phyloP scores from a whole-genome alignment of 1,140 invertebrate species.

The Zaprionus kolodkinae region DNA sequence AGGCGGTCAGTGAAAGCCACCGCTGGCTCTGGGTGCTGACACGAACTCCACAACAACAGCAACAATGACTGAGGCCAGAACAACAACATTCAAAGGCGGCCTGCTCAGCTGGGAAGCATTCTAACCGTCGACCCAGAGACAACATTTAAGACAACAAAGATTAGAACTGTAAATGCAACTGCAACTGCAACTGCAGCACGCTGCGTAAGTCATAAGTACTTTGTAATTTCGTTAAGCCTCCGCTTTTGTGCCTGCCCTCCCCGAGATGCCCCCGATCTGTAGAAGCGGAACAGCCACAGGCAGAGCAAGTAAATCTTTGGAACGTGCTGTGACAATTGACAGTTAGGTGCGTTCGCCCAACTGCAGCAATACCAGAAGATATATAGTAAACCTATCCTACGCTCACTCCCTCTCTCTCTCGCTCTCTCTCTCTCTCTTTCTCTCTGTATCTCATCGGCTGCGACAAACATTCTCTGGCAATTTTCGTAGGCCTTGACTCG shows the following conservation, averaged over 20 bases:
- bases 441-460: constrained; percentile 7
- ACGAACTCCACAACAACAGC: constrained; percentile 35
- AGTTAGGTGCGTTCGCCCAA: constrained; percentile 64
- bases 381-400: not conserved
- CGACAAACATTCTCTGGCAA: constrained; percentile 43
- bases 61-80: not conserved
- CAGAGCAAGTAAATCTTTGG: constrained; percentile 31
- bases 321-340: constrained; percentile 66
- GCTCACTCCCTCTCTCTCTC: not conserved
- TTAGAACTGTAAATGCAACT: constrained; percentile 15
- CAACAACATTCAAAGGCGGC: not conserved
- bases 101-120: constrained; percentile 32
- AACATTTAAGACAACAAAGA: constrained; percentile 3
- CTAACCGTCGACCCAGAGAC: constrained; percentile 12
- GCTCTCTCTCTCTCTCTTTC: not conserved
- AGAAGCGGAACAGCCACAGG: constrained; percentile 28
- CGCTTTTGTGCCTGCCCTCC: constrained; percentile 50
- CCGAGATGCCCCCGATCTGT: constrained; percentile 28
- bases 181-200: constrained; percentile 25
- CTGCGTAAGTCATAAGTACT: constrained; percentile 43
- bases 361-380: constrained; percentile 3
- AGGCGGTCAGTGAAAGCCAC: constrained; percentile 66
- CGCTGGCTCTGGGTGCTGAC: constrained; percentile 39
- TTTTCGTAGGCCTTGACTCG: constrained; percentile 74
- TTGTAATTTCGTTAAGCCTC: constrained; percentile 38